These are phyloP conservation scores for Cinclus mexicanus DNA, from an alignment of 2,113 vertebrate genomes.

Conservation along the genomic window DNA sequence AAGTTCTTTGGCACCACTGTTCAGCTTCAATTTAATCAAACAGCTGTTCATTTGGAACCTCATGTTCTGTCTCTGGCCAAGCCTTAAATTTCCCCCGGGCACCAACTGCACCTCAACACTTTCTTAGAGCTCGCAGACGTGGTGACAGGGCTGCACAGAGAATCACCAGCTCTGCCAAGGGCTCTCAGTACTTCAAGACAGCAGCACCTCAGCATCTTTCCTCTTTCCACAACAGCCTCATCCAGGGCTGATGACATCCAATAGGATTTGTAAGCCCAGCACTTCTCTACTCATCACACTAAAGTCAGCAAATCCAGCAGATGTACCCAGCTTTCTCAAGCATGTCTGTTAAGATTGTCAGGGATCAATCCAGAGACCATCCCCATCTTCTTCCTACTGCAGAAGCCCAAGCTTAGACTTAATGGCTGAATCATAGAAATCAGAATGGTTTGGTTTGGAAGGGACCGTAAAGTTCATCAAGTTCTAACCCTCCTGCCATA, in stretches of 20 bases:
- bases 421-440: not conserved
- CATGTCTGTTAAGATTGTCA: not conserved
- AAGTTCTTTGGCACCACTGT: not conserved
- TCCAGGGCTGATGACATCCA: not conserved
- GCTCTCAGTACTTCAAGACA: not conserved
- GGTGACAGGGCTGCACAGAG: rapidly evolving
- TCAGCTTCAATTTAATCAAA: not conserved
- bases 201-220: not conserved
- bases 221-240: not conserved
- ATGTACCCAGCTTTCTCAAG: not conserved
- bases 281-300: not conserved
- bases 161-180: not conserved
- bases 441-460: not conserved
- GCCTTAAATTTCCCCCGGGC: not conserved
- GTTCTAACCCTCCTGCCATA: not conserved
- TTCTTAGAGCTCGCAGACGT: rapidly evolving
- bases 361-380: not conserved
- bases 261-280: rapidly evolving
- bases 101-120: not conserved
- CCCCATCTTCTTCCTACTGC: not conserved
- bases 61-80: not conserved
- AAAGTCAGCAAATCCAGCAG: not conserved
- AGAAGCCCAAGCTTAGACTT: not conserved
- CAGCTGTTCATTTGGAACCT: not conserved
- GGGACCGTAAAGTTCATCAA: not conserved